A percentile compares a stretch with the other conserved stretches of the same genome.
Evolutionary conservation across 92 coral and sea anemone genomes (phyloP).

Genomic region (Bergia sp.): DNA sequence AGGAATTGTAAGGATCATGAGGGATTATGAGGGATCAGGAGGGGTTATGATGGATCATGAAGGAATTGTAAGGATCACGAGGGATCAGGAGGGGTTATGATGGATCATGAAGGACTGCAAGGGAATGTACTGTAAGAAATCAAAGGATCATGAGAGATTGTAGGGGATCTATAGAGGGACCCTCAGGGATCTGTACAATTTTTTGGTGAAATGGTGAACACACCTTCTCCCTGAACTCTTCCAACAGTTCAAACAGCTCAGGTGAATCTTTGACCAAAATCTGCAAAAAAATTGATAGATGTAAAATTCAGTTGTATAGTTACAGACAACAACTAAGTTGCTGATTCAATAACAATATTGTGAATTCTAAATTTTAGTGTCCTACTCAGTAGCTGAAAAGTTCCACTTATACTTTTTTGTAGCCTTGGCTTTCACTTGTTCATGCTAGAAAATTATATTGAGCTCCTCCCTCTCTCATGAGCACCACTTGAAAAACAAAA

Average conservation of each 20-base stretch:
- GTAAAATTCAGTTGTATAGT: background rate
- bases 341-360: background rate
- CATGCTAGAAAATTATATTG: background rate
- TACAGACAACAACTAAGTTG: background rate
- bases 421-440: background rate
- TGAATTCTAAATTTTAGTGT: background rate
- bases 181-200: too few relatives aligned
- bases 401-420: background rate
- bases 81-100: background rate
- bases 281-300: constrained; percentile 46
- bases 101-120: too few relatives aligned
- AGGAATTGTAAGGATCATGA: too few relatives aligned
- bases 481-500: too few relatives aligned
- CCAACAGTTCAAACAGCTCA: constrained; percentile 87
- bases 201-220: background rate
- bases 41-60: background rate
- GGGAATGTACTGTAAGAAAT: too few relatives aligned
- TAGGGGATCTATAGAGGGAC: too few relatives aligned
- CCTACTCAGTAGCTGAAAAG: background rate
- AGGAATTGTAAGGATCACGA: background rate
- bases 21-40: background rate
- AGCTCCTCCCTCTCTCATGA: background rate
- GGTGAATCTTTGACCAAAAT: constrained; percentile 90
- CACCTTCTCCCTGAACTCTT: constrained; percentile 90
- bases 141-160: background rate